A percentile compares a stretch with the other conserved stretches of the same genome.
Evolutionary conservation across 2,888 invertebrate species (phyloP).

Genomic region (Torymus aiolomorphi): DNA sequence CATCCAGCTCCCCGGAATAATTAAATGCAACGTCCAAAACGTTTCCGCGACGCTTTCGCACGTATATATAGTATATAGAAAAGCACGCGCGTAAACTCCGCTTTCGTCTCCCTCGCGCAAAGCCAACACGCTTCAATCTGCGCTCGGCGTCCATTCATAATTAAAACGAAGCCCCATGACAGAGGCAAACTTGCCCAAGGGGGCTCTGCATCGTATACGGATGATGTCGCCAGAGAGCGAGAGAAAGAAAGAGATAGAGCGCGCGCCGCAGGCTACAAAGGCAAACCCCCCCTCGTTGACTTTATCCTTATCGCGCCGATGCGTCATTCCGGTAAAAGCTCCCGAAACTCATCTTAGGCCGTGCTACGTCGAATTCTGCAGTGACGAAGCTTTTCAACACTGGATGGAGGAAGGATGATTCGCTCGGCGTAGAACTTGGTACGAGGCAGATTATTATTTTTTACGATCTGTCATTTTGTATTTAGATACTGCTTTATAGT

Average conservation of each 20-base stretch:
- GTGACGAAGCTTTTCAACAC: neutral
- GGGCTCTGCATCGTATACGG: neutral
- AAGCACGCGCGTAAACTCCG: constrained; percentile 1
- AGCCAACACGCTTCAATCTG: constrained; percentile 43
- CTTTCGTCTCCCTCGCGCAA: neutral
- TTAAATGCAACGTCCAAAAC: too few species aligned
- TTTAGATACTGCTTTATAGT: too few species aligned
- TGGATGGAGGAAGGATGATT: too few species aligned
- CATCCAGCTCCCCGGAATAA: too few species aligned
- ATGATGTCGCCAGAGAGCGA: too few species aligned
- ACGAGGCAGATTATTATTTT: too few species aligned
- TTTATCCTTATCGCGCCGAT: constrained; percentile 50
- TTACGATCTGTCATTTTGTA: too few species aligned
- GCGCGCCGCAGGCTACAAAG: constrained; percentile 36
- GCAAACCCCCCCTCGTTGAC: constrained; percentile 44
- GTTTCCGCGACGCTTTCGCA: too few species aligned
- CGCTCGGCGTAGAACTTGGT: too few species aligned
- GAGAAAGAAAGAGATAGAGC: neutral
- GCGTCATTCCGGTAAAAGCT: constrained; percentile 47
- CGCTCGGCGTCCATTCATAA: constrained; percentile 51
- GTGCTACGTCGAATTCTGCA: neutral
- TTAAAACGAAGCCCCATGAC: constrained; percentile 55
- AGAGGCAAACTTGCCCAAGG: constrained; percentile 9
- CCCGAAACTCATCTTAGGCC: constrained; percentile 34
- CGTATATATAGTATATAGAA: constrained; percentile 1